Percentiles rank a stretch among this genome's conserved stretches.
Evolutionary conservation across 2,113 vertebrate species (phyloP).

Genomic region (Bungarus multicinctus): DNA sequence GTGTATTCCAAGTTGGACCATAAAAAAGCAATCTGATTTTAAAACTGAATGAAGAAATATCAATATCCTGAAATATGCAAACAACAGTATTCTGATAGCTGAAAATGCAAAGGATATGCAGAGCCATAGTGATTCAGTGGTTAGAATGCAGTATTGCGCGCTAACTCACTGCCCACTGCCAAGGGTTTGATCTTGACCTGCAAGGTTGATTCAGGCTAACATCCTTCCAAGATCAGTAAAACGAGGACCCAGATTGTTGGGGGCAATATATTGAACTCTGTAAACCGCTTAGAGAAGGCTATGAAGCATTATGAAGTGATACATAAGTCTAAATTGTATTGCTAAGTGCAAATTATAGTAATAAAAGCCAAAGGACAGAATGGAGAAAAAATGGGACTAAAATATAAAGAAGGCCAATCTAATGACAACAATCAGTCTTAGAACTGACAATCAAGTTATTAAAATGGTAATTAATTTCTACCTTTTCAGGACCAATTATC

Average conservation of each 20-base stretch:
- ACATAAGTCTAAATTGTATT: too few relatives aligned
- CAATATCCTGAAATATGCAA: not conserved
- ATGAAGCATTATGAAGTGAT: too few relatives aligned
- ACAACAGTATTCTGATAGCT: not conserved
- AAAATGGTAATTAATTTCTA: not conserved
- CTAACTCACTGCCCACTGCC: too few relatives aligned
- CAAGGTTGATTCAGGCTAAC: too few relatives aligned
- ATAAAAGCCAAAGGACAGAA: not conserved
- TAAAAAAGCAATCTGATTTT: not conserved
- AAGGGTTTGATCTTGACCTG: too few relatives aligned
- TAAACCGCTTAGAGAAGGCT: too few relatives aligned
- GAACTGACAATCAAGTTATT: not conserved
- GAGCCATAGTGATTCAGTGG: too few relatives aligned
- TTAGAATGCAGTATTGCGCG: too few relatives aligned
- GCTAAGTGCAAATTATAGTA: not conserved
- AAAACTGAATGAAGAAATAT: not conserved
- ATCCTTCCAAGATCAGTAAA: too few relatives aligned
- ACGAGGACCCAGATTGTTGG: too few relatives aligned
- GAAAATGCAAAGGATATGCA: not conserved
- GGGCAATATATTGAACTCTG: too few relatives aligned
- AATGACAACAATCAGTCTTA: not conserved
- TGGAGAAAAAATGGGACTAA: not conserved
- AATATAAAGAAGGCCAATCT: not conserved
- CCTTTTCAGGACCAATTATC: not conserved
- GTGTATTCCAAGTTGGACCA: not conserved